Evolutionary conservation across 2,113 vertebrate species (phyloP), one percentile per base, ranked within the genome.

Genomic region (Rafetus swinhoei): DNA sequence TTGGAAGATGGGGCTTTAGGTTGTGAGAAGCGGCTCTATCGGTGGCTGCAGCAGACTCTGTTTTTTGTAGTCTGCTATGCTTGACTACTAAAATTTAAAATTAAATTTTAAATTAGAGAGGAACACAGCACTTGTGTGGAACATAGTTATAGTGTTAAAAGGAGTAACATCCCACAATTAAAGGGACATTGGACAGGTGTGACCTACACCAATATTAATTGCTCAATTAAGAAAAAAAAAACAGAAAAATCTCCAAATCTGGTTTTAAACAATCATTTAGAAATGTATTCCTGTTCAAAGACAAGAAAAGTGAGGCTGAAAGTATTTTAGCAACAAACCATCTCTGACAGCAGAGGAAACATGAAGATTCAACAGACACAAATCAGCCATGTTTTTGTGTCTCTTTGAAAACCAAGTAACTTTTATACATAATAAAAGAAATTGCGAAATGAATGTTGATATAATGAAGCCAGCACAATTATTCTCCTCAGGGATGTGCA

Each of bases 401-500:
- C 52, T 22, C 79, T 89, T 90, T 85, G 25, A 94, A 91, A 88
- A 81, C 50, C 1, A 21, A 72, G 27, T 79, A 56, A 72, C 60
- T 85, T 87, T 15, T 24, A n/a, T 16, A 50, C 85, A 21, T 79
- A 72, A 87, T 81, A 81, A 84, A 95, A 86, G 62, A 32, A 91
- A 29, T 93, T 89, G 85, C 59, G 69, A 85, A 81, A 16, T 59
- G 90, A 86, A 65, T 56, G 86, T 90, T 60, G 29, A 84, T 90
- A 45, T 25, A 45, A 76, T 0, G 10, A 69, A 11, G 76, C 10
- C 56, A 15, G 53, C 32, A 79, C 24, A 91, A 32, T 15, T 54
- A 2, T 88, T 96, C n/a, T 92, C 56, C 82, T 52, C 60, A 22
- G 22, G 86, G 39, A 22, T 1, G 2, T 29, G 52, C 56, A 86